phyloP scores from a whole-genome alignment of 2,888 invertebrate species.

The Ichneumoninae sp. region DNA sequence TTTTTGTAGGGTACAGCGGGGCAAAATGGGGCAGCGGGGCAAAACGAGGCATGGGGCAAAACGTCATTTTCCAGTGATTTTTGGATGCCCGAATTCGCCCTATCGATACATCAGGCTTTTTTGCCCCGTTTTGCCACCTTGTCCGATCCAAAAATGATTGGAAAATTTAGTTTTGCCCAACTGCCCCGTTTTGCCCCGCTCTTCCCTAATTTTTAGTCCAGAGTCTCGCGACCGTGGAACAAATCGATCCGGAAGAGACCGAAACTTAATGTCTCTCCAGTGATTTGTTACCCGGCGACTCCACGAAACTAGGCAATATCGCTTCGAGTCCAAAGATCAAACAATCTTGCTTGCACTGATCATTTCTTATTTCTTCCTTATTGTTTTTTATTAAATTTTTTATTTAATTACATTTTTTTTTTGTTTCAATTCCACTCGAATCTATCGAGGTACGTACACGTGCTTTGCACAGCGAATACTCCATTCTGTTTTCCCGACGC shows the following conservation, averaged over 20 bases:
- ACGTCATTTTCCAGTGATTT: too few species aligned
- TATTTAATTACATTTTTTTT: conserved; percentile 1
- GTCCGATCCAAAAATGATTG: too few species aligned
- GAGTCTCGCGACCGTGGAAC: conserved; percentile 24
- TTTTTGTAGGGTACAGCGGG: too few species aligned
- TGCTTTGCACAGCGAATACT: conserved; percentile 32
- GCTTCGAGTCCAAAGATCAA: conserved; percentile 13
- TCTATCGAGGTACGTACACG: conserved; percentile 15
- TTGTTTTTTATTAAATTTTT: neutral
- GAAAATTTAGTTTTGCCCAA: too few species aligned
- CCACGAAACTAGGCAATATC: neutral
- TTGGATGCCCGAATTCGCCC: too few species aligned
- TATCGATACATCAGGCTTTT: too few species aligned
- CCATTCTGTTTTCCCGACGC: conserved; percentile 49
- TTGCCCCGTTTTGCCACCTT: too few species aligned
- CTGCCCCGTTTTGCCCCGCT: too few species aligned
- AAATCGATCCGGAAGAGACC: conserved; percentile 36
- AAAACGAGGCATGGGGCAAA: too few species aligned
- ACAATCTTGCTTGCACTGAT: conserved; percentile 16
- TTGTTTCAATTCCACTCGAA: neutral
- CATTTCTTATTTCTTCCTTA: neutral
- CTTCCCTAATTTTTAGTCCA: neutral
- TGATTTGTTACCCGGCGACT: conserved; percentile 31
- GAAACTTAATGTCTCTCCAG: conserved; percentile 38
- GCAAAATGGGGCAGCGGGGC: too few species aligned